These are phyloP conservation scores for Heliconius eleuchia DNA, from an alignment of 1,140 invertebrate genomes.

Conservation along the genomic window DNA sequence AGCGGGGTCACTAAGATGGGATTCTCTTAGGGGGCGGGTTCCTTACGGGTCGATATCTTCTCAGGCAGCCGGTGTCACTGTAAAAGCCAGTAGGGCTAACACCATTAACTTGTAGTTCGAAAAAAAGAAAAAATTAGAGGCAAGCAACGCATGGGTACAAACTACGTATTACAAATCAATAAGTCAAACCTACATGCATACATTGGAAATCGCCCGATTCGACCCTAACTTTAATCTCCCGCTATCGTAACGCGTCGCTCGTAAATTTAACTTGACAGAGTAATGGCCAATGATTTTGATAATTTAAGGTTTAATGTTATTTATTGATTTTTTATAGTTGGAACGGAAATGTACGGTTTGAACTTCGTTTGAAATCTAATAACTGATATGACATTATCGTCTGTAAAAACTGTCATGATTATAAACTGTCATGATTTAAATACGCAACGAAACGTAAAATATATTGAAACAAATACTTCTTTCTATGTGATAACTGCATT, in stretches of 20 bases:
- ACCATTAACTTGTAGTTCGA: too few relatives aligned
- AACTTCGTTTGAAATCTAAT: neutral
- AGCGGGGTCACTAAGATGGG: too few relatives aligned
- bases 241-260: slow-evolving; percentile 11
- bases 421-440: too few relatives aligned
- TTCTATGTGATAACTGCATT: too few relatives aligned
- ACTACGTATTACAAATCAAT: neutral
- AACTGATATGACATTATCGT: neutral
- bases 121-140: too few relatives aligned
- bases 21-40: too few relatives aligned
- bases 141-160: neutral
- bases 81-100: too few relatives aligned
- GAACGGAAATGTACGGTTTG: neutral
- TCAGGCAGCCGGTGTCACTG: too few relatives aligned
- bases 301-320: neutral
- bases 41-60: too few relatives aligned
- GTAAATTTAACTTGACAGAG: slow-evolving; percentile 23
- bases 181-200: slow-evolving; percentile 2
- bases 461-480: too few relatives aligned
- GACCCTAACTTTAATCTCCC: slow-evolving; percentile 20
- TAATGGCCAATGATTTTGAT: slow-evolving; percentile 18
- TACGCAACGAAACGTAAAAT: too few relatives aligned
- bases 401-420: too few relatives aligned
- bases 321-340: neutral
- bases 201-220: slow-evolving; percentile 10